These are phyloP conservation scores for Phalacrocorax carbo DNA, from an alignment of 2,113 vertebrate species.

Conservation along the genomic window DNA sequence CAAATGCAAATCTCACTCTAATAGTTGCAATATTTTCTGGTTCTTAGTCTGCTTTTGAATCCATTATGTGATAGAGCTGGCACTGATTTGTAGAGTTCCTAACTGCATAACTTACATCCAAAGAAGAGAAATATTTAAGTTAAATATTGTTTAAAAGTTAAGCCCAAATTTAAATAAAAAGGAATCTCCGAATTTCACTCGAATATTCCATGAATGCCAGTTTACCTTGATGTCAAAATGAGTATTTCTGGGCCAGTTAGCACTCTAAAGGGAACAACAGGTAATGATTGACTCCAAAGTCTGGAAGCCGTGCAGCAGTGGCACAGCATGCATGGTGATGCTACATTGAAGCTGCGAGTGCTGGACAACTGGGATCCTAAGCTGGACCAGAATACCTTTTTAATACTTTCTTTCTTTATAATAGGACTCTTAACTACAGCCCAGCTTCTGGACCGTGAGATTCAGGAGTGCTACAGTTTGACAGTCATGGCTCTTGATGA, in stretches of 20 bases:
- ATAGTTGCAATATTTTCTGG: background rate
- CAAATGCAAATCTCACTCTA: background rate
- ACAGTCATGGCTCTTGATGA: constrained; percentile 79
- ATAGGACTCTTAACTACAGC: constrained; percentile 82
- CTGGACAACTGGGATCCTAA: background rate
- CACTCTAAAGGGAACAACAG: background rate
- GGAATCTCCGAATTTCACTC: background rate
- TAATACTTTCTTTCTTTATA: background rate
- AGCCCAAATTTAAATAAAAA: background rate
- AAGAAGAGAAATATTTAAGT: background rate
- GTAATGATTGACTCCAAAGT: background rate
- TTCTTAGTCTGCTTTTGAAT: background rate
- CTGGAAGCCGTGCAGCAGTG: background rate
- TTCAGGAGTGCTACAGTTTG: constrained; percentile 72
- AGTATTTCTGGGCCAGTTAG: background rate
- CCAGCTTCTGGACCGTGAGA: constrained; percentile 81
- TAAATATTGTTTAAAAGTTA: background rate
- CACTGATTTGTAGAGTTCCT: background rate
- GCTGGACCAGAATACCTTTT: background rate
- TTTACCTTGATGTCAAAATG: background rate
- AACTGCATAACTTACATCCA: fast-evolving
- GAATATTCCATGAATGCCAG: background rate
- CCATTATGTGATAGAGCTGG: background rate
- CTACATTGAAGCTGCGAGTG: background rate
- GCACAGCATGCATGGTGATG: fast-evolving